These are phyloP conservation scores for Hafferia zeledoni DNA, from an alignment of 2,797 vertebrate species.

Conservation along the genomic window DNA sequence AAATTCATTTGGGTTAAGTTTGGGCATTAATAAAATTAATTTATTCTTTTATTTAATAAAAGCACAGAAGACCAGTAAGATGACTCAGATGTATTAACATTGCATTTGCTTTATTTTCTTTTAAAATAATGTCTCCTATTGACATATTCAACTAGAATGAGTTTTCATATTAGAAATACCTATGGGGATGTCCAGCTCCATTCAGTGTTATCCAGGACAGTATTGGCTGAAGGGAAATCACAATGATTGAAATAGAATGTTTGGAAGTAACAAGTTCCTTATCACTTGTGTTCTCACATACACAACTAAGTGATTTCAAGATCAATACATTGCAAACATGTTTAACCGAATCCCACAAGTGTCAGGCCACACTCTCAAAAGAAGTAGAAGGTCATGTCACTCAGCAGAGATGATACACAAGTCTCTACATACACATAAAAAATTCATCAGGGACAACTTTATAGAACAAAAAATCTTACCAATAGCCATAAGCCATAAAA, in stretches of 20 bases:
- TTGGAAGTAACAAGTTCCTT: neutral
- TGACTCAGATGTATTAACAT: neutral
- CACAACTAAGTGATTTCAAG: neutral
- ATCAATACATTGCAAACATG: neutral
- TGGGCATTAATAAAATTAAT: neutral
- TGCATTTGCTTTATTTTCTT: neutral
- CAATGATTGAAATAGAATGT: neutral
- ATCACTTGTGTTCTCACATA: neutral
- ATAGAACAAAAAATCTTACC: neutral
- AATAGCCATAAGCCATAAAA: neutral
- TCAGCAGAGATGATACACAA: neutral
- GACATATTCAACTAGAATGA: neutral
- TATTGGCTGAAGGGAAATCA: neutral
- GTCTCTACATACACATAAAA: neutral
- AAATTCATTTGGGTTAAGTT: neutral
- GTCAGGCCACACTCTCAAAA: neutral
- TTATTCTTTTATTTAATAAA: neutral
- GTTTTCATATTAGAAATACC: neutral
- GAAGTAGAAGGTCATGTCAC: neutral
- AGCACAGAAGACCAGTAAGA: neutral
- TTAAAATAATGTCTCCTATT: neutral
- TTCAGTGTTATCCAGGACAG: neutral
- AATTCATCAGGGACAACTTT: neutral
- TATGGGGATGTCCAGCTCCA: neutral
- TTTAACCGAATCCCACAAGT: neutral